These are phyloP conservation scores for Andrena minutula DNA, from an alignment of 2,888 invertebrate genomes.

Conservation along the genomic window DNA sequence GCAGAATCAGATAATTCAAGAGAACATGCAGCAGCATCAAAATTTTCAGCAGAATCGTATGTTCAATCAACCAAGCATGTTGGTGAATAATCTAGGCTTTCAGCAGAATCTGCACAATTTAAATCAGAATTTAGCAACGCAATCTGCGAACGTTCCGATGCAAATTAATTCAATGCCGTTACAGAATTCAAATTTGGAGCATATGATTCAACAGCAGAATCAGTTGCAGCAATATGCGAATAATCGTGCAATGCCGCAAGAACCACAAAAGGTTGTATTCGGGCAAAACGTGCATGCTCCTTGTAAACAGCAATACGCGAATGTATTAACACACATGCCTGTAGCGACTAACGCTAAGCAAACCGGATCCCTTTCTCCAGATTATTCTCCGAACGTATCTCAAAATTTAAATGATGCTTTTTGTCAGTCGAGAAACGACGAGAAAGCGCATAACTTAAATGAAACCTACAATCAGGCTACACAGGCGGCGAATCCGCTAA, in stretches of 20 bases:
- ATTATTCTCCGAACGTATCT: slow-evolving; percentile 78
- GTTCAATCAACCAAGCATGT: slow-evolving; percentile 55
- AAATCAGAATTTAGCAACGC: slow-evolving; percentile 51
- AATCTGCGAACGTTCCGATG: slow-evolving; percentile 28
- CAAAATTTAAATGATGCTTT: slow-evolving; percentile 82
- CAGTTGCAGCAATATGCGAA: slow-evolving; percentile 73
- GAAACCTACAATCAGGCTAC: slow-evolving; percentile 75
- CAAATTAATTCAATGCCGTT: slow-evolving; percentile 57
- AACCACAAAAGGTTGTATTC: slow-evolving; percentile 75
- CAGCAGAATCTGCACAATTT: slow-evolving; percentile 61
- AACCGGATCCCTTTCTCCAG: slow-evolving; percentile 72
- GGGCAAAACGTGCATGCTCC: slow-evolving; percentile 73
- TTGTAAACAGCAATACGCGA: slow-evolving; percentile 71
- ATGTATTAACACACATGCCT: slow-evolving; percentile 51
- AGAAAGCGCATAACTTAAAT: slow-evolving; percentile 76
- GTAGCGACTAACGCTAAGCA: slow-evolving; percentile 62
- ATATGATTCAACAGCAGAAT: slow-evolving; percentile 76
- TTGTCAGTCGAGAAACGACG: slow-evolving; percentile 73
- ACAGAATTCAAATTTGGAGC: slow-evolving; percentile 74
- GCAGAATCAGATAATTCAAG: slow-evolving; percentile 84
- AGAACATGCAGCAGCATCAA: slow-evolving; percentile 83
- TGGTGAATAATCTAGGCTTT: slow-evolving; percentile 53
- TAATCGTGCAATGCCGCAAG: slow-evolving; percentile 81
- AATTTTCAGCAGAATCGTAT: slow-evolving; percentile 75
- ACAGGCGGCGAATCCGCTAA: slow-evolving; percentile 61